These are phyloP conservation scores for Tiliqua scincoides DNA, from an alignment of 2,113 vertebrate species.

Conservation along the genomic window DNA sequence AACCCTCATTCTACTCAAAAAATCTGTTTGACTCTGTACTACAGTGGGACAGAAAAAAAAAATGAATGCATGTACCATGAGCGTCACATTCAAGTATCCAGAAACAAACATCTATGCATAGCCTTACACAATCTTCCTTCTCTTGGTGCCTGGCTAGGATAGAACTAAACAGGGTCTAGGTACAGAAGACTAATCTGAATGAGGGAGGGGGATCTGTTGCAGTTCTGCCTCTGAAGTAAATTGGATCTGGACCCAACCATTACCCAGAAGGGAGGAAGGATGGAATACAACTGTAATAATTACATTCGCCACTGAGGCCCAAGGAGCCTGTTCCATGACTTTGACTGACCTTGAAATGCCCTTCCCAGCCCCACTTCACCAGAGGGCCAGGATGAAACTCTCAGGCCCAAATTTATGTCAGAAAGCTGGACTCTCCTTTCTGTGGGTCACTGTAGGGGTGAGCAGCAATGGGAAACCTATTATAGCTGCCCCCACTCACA, in stretches of 20 bases:
- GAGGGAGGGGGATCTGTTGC: not conserved
- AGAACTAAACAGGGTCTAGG: not conserved
- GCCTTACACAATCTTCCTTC: not conserved
- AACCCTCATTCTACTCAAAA: too few relatives aligned
- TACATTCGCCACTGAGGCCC: not conserved
- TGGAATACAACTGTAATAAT: not conserved
- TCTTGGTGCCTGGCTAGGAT: too few relatives aligned
- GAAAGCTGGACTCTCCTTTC: not conserved
- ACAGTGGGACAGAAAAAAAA: not conserved
- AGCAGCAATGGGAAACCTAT: conserved; percentile 63
- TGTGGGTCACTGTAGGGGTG: not conserved
- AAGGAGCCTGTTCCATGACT: not conserved
- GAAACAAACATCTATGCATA: not conserved
- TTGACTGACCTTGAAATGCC: conserved; percentile 10
- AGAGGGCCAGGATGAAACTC: not conserved
- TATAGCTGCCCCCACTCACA: conserved; percentile 56
- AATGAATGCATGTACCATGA: rapidly evolving
- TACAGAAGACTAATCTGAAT: not conserved
- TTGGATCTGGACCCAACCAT: too few relatives aligned
- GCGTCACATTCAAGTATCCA: too few relatives aligned
- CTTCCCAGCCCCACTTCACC: not conserved
- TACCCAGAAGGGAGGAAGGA: not conserved
- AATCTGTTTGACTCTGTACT: not conserved
- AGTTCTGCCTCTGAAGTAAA: not conserved
- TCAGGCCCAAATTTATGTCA: too few relatives aligned